Base-by-base conservation (phyloP, 2,113 vertebrate genomes). In the Onychostoma macrolepis region DNA sequence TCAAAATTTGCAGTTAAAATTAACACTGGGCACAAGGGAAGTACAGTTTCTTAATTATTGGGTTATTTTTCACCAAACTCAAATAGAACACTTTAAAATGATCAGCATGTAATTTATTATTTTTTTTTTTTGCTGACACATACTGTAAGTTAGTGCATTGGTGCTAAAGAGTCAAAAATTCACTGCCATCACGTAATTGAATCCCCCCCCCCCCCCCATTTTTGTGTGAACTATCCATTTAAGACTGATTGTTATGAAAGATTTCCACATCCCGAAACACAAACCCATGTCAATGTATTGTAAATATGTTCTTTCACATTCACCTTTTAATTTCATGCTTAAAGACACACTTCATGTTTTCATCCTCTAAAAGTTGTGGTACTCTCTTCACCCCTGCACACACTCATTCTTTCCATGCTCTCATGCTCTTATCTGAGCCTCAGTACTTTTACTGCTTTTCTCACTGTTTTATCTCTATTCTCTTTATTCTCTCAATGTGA, bases 391-490 rank as follows among this genome's bases (percentile, higher is more conserved):
- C 33, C 28, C 8, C 30, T 30, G 56, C 67, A 26, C 4, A 6
- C 11, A 58, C 36, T 45, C 36, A 45, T 58, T 80, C 28, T 85
- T 36, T 33, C 21, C 78, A 6, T 48, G 71, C 56, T 86, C n/a
- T 33, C 8, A 1, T 53, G 69, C 4, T 76, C 53, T 83, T 50
- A 76, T 48, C 61, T n/a, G 56, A 36, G 41, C 76, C 38, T 50
- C 28, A 48, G 75, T 36, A 26, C 63, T 41, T 65, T 48, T 85
- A 72, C 36, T 65, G 12, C 9, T 63, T 61, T 63, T 87, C 69
- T 82, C 85, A 58, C 67, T 17, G n/a, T 63, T 81, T 87, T 41
- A 50, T 87, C 67, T 84, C 82, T 53, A 15, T 74, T 84, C 82
- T 38, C 26, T 79, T 65, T 65, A 79, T 69, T 65, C 63, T 24